Evolutionary conservation across 2,888 invertebrate genomes (phyloP), one percentile per base, ranked within the genome.

Genomic region (Brassicogethes aeneus): DNA sequence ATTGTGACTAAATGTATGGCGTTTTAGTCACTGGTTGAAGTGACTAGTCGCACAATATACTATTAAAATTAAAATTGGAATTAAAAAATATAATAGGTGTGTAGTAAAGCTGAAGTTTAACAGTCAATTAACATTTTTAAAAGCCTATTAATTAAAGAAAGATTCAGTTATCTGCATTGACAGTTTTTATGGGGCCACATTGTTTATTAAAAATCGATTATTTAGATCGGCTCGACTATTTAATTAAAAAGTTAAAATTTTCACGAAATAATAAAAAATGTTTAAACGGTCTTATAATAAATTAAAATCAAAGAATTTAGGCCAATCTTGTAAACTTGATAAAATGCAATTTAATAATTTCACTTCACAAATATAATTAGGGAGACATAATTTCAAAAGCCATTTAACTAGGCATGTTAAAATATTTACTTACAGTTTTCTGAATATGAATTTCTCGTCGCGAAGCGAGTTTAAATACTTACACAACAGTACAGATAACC

Each of bases 401-500:
- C 10, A 23, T 23, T 23, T 23, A 10, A 23, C 23, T 23, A 23
- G 23, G 5, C 23, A 10, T 7, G 23, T 23, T 23, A 23, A 5
- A 23, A 23, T 23, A 23, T 23, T 23, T 23, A 23, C 23, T 23
- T 23, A 23, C 10, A 23, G 23, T 23, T 23, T 23, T 23, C 23
- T 23, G 23, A 5, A 23, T 10, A n/a, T 10, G 23, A 23, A 10
- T 23, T n/a, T n/a, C 23, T 23, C 23, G 10, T 5, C 23, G 10
- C 23, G 10, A 49, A 48, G 48, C 48, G 44, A 53, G 49, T 52
- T 42, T 39, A 50, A 48, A 45, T 46, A 45, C 46, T 40, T 42
- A 48, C 48, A 46, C 45, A 46, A 39, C 43, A 54, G 56, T 55
- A 52, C 48, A 54, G 54, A 56, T 56, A 57, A 58, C 23, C 48